Evolutionary conservation across 2,113 vertebrate species (phyloP), one percentile per base, ranked within the genome.

Genomic region (Neotoma lepida): DNA sequence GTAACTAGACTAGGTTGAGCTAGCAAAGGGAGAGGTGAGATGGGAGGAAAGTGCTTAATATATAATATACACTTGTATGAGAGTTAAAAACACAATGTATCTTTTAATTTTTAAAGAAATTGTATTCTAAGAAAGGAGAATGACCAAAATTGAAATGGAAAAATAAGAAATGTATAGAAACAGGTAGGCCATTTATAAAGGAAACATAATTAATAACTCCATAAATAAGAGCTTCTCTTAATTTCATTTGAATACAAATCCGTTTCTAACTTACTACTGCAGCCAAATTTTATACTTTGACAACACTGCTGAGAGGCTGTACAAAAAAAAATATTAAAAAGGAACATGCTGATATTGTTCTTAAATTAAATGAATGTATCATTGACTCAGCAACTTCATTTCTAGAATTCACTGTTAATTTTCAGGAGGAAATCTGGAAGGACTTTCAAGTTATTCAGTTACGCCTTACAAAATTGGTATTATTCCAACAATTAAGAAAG

Each of bases 401-500:
- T 81, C 58, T 77, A 49, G n/a, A 95, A 89, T 70, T 84, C n/a
- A 93, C 56, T 80, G 66, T 20, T 18, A 85, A 71, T 90, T 86
- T 66, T 35, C 61, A 64, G 18, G 20, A 58, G 58, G 71, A 93
- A 95, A 74, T 46, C 88, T 10, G 5, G 94, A 93, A 87, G 49
- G 22, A 94, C 18, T 70, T 86, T 71, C 88, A 88, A 86, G 24
- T 64, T 56, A 82, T 74, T 77, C 71, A 82, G 5, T 91, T 89
- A 94, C 54, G 71, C 18, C 68, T 78, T 86, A 88, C 0, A n/a
- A 71, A 33, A 56, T 2, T 64, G 1, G 89, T 84, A 66, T 39
- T 70, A 17, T 66, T 71, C 51, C 63, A 86, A 49, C 61, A 7
- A 74, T 10, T 63, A 28, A 91, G 81, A 82, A 39, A 63, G 33